A percentile compares a stretch with the other conserved stretches of the same genome.
Evolutionary conservation across 1,140 invertebrate genomes (phyloP).

Genomic region (Orius laevigatus): DNA sequence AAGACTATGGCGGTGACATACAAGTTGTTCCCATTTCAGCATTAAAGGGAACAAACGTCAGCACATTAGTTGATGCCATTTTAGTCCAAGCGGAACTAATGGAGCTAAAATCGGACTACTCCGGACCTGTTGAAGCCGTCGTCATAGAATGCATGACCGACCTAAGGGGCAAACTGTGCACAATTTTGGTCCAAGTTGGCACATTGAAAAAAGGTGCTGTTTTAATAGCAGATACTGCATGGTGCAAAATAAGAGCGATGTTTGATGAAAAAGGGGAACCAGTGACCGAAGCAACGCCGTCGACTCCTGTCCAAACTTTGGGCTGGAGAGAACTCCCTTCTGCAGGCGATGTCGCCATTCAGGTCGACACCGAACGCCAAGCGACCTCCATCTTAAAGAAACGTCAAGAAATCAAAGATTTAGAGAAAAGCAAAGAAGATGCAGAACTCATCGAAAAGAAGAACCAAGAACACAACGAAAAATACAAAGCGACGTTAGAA

Average conservation of each 20-base stretch:
- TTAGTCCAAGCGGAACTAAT: constrained; percentile 74
- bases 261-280: constrained; percentile 48
- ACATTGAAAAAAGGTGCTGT: constrained; percentile 65
- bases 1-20: constrained; percentile 81
- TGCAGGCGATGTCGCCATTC: constrained; percentile 71
- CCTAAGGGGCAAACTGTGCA: constrained; percentile 66
- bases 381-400: constrained; percentile 52
- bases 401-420: constrained; percentile 36
- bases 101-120: constrained; percentile 64
- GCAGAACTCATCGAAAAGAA: constrained; percentile 44
- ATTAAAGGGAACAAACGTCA: constrained; percentile 63
- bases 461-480: constrained; percentile 40
- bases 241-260: constrained; percentile 74
- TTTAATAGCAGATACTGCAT: constrained; percentile 66
- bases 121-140: constrained; percentile 71
- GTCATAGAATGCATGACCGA: constrained; percentile 77
- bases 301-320: constrained; percentile 70
- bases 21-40: constrained; percentile 88
- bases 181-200: constrained; percentile 76
- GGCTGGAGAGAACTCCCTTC: constrained; percentile 77
- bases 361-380: constrained; percentile 61
- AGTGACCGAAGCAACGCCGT: constrained; percentile 52
- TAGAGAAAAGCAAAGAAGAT: constrained; percentile 46
- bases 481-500: constrained; percentile 47
- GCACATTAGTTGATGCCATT: constrained; percentile 68